phyloP scores from a whole-genome alignment of 2,888 invertebrate species.

The Apodemia hepburni region DNA sequence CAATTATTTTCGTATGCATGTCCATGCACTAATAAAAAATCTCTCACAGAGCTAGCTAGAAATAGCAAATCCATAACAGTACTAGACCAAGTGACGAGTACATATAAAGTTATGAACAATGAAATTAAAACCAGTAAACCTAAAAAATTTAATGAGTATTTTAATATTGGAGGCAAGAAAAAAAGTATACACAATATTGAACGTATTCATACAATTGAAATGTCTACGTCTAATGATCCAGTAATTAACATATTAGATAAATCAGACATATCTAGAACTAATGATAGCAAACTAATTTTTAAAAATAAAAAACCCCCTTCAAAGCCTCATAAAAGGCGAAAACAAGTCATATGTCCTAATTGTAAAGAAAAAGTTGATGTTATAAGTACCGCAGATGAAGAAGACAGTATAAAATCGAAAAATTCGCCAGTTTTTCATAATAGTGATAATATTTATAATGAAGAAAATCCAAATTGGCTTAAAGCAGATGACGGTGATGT shows the following conservation, averaged over 20 bases:
- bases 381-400: conserved; percentile 50
- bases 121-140: not conserved
- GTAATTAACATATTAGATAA: conserved; percentile 12
- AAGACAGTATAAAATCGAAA: conserved; percentile 39
- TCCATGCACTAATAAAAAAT: conserved; percentile 46
- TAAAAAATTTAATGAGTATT: conserved; percentile 1
- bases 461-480: conserved; percentile 26
- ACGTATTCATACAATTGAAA: conserved; percentile 21
- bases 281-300: conserved; percentile 20
- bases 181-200: conserved; percentile 6
- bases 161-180: not conserved
- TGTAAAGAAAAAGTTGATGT: conserved; percentile 58
- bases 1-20: conserved; percentile 62
- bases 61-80: conserved; percentile 32
- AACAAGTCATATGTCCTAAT: conserved; percentile 53
- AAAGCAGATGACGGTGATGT: conserved; percentile 37
- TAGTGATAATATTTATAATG: conserved; percentile 34
- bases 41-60: conserved; percentile 33
- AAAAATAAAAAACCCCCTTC: conserved; percentile 26
- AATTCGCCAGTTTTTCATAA: conserved; percentile 37
- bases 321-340: conserved; percentile 40
- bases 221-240: conserved; percentile 19
- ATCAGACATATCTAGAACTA: conserved; percentile 19
- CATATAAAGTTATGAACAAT: conserved; percentile 33
- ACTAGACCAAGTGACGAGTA: conserved; percentile 32